Base-by-base conservation (phyloP, 2,888 invertebrate genomes). In the Drosophila demipolita region DNA sequence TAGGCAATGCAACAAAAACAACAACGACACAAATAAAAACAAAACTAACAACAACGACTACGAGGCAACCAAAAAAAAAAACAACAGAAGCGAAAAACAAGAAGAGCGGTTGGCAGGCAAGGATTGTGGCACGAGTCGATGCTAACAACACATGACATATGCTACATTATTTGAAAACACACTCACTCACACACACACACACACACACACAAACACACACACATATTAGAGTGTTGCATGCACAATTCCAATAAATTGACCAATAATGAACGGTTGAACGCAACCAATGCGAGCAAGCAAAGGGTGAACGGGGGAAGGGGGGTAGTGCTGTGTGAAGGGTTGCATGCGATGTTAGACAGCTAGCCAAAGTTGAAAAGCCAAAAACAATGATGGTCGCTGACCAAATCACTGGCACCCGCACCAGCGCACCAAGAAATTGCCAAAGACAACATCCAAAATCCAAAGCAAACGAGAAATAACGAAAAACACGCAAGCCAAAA, bases 181-280 rank as follows among this genome's bases (percentile, higher is more conserved):
- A 63, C 58, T 57, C 52, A 48, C 36, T 50, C 68, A 23, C 49
- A 57, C 42, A 65, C 62, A 68, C 20, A 64, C 60, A 70, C 15
- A 64, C 36, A 67, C 35, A 57, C 63, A 66, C 20, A 63, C 26
- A 23, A 1, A 66, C 20, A 63, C 26, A 68, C 40, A 58, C 20
- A 68, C 9, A 50, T 53, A 35, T 12, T 33, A 53, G 67, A 63
- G 62, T 74, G 75, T 58, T 69, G 77, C 83, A 81, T 84, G 86
- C 80, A 79, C 83, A 89, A 82, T 88, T 87, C 90, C 91, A 91
- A 91, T 91, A 91, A 91, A 91, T 90, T 91, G 90, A 88, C 86
- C 91, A 91, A 88, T 86, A 84, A 88, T 89, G 89, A 89, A 89
- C 87, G 89, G 78, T 87, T 82, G 75, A 80, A 82, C 78, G 73